Base-by-base conservation (phyloP, 1,140 invertebrate genomes). In the Mylabris phalerata region DNA sequence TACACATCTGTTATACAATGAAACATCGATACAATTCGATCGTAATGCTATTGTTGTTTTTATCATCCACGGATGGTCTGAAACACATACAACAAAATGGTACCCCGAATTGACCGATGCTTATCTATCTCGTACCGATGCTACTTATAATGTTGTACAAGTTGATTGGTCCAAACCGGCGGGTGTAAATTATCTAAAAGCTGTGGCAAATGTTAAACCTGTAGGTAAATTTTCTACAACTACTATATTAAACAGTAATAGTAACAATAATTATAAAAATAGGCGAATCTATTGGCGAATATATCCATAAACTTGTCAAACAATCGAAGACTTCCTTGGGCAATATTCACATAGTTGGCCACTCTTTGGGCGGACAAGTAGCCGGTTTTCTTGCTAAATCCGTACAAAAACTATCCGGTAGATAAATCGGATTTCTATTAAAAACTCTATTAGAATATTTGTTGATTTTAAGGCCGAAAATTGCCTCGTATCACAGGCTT, bases 11-110 rank as follows among this genome's bases (percentile, higher is more conserved):
- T 2, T 3, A 32, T 32, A 32, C 32, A 7, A 32, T 7, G 4
- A 32, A 32, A 32, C 32, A 7, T 7, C 32, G 4, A 32, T 13
- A 48, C 1, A 32, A 41, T 38, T 41, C 9, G 40, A 55, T 19
- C 45, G 50, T 41, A 61, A 60, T 24, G 19, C 48, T 10, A 50
- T 56, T 56, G 40, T 26, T 45, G 46, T 47, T 48, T 57, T 62
- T 49, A 38, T 48, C n/a, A 56, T 39, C 3, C 55, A 50, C 19
- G 51, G 51, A 1, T 54, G 51, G 51, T 27, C 41, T 1, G 42
- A 54, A 54, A 45, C 32, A 3, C 42, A 32, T 4, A 45, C 41
- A 25, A 13, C 42, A 3, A 10, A 54, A 9, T 54, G 51, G 51
- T 54, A 42, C 11, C 19, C 26, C 9, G 26, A 54, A 13, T 46